Evolutionary conservation across 2,888 invertebrate species (phyloP).

Genomic region (Eutolmus rufibarbis): DNA sequence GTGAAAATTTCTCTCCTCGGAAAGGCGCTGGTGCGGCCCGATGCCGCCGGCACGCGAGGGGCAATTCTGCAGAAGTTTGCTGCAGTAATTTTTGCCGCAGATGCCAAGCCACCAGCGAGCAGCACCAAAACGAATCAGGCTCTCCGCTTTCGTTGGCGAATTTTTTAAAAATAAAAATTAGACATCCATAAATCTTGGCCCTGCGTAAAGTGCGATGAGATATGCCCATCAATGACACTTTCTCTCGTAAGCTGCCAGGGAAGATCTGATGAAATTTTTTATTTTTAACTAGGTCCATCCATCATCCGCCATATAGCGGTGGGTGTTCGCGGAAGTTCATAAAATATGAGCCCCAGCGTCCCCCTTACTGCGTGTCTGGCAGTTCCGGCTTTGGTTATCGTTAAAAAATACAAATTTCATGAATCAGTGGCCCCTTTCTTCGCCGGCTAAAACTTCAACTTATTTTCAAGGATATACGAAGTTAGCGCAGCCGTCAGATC

Average conservation of each 20-base stretch:
- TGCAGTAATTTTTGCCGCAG: neutral
- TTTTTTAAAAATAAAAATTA: neutral
- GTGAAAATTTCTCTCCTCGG: slow-evolving; percentile 6
- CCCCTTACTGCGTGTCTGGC: neutral
- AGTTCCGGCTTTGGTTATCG: neutral
- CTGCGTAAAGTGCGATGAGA: slow-evolving; percentile 13
- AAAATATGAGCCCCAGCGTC: neutral
- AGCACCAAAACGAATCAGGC: neutral
- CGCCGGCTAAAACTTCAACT: neutral
- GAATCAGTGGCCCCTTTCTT: neutral
- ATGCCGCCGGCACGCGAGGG: neutral
- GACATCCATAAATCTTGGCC: slow-evolving; percentile 3
- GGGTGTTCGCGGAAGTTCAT: neutral
- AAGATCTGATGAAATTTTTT: slow-evolving; percentile 19
- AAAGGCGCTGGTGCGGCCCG: neutral
- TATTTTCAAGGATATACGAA: neutral
- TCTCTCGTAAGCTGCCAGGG: neutral
- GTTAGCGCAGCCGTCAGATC: neutral
- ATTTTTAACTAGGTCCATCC: slow-evolving; percentile 13
- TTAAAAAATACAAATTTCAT: slow-evolving; percentile 24
- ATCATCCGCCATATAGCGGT: neutral
- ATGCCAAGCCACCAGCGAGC: neutral
- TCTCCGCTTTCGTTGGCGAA: neutral
- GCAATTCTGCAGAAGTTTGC: neutral
- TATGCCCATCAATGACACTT: slow-evolving; percentile 27